These are phyloP conservation scores for Pheosia tremula DNA, from an alignment of 2,888 invertebrate species.

Conservation along the genomic window DNA sequence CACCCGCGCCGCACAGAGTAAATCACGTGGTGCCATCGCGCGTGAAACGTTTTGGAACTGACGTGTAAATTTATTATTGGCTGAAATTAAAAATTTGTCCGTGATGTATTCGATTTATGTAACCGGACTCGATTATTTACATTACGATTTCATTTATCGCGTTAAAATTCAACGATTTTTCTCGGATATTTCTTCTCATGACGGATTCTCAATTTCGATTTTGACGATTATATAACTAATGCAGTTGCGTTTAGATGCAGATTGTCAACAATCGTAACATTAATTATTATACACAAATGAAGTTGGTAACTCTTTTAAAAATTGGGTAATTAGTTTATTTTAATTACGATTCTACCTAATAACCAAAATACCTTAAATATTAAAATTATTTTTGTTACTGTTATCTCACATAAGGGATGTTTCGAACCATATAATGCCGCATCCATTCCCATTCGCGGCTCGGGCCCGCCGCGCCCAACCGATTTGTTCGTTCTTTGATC, in stretches of 20 bases:
- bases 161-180: neutral
- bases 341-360: too few species aligned
- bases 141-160: constrained; percentile 3
- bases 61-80: constrained; percentile 21
- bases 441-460: constrained; percentile 47
- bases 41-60: constrained; percentile 46
- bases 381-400: too few species aligned
- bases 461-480: constrained; percentile 56
- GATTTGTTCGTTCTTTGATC: constrained; percentile 84
- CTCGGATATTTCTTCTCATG: neutral
- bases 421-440: constrained; percentile 26
- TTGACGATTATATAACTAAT: neutral
- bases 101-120: constrained; percentile 2
- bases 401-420: too few species aligned
- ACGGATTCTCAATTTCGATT: neutral
- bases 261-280: too few species aligned
- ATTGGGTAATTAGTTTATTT: too few species aligned
- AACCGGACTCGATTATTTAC: neutral
- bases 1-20: constrained; percentile 60
- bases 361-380: too few species aligned
- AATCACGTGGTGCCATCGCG: constrained; percentile 64
- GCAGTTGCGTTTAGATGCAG: too few species aligned
- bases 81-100: constrained; percentile 9
- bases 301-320: too few species aligned
- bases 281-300: too few species aligned